Evolutionary conservation across 2,888 invertebrate species (phyloP).

Genomic region (Andrena praecox): DNA sequence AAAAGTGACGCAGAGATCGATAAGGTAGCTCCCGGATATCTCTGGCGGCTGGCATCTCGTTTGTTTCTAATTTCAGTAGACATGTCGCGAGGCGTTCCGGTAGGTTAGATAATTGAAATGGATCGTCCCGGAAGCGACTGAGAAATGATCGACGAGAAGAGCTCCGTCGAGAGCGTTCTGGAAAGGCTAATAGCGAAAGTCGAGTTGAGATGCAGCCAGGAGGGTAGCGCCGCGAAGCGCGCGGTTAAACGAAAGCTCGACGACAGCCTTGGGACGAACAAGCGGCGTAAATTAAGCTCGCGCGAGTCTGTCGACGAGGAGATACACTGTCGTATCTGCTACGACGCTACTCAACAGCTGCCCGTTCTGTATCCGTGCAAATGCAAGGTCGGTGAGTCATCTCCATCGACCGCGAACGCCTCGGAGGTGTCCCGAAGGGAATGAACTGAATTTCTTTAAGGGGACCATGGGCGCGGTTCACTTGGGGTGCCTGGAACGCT

Average conservation of each 20-base stretch:
- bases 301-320: constrained; percentile 59
- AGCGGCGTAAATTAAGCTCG: constrained; percentile 41
- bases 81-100: not conserved
- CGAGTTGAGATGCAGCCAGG: constrained; percentile 56
- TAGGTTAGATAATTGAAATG: constrained; percentile 21
- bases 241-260: constrained; percentile 45
- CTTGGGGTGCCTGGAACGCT: constrained; percentile 90
- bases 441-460: constrained; percentile 73
- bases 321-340: constrained; percentile 85
- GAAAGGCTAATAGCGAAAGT: constrained; percentile 69
- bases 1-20: not conserved
- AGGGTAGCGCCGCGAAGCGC: not conserved
- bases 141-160: constrained; percentile 65
- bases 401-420: constrained; percentile 15
- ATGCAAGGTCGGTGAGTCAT: constrained; percentile 84
- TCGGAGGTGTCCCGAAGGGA: not conserved
- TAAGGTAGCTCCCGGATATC: not conserved
- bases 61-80: constrained; percentile 29
- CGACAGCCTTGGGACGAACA: constrained; percentile 12
- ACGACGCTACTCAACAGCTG: constrained; percentile 84
- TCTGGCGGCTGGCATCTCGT: not conserved
- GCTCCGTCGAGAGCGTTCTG: constrained; percentile 67
- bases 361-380: constrained; percentile 85
- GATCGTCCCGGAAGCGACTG: not conserved
- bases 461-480: constrained; percentile 91